Conservation (phyloP, 2,113 vertebrate species). For the Lathamus discolor region DNA sequence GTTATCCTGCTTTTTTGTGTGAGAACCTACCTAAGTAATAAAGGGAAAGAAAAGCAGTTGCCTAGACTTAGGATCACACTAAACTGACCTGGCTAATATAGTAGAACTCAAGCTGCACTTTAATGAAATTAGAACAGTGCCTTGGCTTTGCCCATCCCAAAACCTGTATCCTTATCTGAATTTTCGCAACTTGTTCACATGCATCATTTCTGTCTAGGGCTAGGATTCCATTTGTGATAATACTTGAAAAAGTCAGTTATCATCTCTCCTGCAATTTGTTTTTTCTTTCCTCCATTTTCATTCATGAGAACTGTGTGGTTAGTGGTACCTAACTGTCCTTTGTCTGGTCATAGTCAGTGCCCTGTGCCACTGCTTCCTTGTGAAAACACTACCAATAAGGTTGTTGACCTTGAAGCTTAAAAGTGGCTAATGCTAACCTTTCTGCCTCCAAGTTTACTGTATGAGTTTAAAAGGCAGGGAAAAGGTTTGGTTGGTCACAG, state of each 20-base stretch:
- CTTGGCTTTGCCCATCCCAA: not conserved
- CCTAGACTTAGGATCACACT: not conserved
- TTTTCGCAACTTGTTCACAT: accelerated
- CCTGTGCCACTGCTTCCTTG: not conserved
- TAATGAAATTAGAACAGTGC: not conserved
- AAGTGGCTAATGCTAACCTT: not conserved
- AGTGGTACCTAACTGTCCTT: not conserved
- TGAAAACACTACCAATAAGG: not conserved
- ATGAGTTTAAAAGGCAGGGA: not conserved
- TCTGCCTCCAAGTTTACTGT: not conserved
- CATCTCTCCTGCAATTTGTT: not conserved
- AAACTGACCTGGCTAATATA: not conserved
- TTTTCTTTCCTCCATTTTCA: not conserved
- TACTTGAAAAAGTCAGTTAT: not conserved
- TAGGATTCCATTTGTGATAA: not conserved
- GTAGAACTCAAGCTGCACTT: not conserved
- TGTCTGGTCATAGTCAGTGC: not conserved
- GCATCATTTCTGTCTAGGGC: not conserved
- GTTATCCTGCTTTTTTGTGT: not conserved
- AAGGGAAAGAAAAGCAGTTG: not conserved
- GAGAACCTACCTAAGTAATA: not conserved
- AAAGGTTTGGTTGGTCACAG: not conserved
- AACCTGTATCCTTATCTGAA: not conserved
- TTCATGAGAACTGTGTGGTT: not conserved
- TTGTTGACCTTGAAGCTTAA: not conserved